Conservation (phyloP, 2,888 invertebrate genomes). For the Eledona agricola region DNA sequence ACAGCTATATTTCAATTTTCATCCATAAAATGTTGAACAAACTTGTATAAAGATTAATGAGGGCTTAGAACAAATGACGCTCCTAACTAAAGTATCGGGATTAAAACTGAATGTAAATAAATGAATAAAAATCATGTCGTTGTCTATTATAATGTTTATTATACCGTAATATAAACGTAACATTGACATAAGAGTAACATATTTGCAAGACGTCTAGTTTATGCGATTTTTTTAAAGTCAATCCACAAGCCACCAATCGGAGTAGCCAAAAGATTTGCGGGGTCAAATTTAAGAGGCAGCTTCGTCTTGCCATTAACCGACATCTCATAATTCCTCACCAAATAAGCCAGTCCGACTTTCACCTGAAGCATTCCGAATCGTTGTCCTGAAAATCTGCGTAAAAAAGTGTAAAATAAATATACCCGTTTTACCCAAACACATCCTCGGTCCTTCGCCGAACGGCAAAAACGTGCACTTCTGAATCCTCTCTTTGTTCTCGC, state of each 20-base stretch:
- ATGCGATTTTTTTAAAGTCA: slow-evolving; percentile 42
- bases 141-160: no score
- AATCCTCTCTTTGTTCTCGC: slow-evolving; percentile 47
- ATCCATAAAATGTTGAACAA: no score
- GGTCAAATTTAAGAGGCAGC: slow-evolving; percentile 46
- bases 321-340: slow-evolving; percentile 55
- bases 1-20: no score
- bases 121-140: no score
- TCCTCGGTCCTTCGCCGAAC: slow-evolving; percentile 53
- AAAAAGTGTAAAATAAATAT: slow-evolving; percentile 5
- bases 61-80: no score
- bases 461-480: slow-evolving; percentile 49
- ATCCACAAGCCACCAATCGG: slow-evolving; percentile 49
- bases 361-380: slow-evolving; percentile 52
- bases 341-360: slow-evolving; percentile 56
- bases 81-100: no score
- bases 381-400: slow-evolving; percentile 47
- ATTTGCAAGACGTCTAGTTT: neutral
- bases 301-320: slow-evolving; percentile 50
- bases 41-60: no score
- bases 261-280: slow-evolving; percentile 39
- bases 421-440: slow-evolving; percentile 46
- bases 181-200: no score
- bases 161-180: no score
- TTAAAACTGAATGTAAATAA: no score